A percentile compares a stretch with the other conserved stretches of the same genome.
These are phyloP conservation scores for Macrosteles quadrilineatus DNA, from an alignment of 1,140 invertebrate species.

Conservation along the genomic window DNA sequence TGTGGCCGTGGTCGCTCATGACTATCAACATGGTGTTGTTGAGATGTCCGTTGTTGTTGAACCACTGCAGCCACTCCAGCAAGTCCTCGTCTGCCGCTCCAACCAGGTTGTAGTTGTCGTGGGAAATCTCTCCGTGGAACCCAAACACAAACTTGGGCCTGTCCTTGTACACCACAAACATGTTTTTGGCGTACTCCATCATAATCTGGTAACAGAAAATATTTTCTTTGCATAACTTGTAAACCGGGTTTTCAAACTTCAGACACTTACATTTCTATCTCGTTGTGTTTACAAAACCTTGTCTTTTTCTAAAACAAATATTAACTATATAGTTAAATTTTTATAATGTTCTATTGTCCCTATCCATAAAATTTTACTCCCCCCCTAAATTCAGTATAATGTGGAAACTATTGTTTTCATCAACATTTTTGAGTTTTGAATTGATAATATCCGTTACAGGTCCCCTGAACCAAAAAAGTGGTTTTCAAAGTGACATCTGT, in stretches of 20 bases:
- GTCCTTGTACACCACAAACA: conserved; percentile 62
- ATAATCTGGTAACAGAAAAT: conserved; percentile 63
- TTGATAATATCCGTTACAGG: no score
- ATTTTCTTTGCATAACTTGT: no score
- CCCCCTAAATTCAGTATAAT: no score
- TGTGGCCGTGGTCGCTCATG: conserved; percentile 88
- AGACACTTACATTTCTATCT: conserved; percentile 3
- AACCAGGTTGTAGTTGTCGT: conserved; percentile 80
- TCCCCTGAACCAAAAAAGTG: no score
- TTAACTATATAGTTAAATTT: background rate
- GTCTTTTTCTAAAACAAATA: background rate
- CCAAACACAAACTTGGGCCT: conserved; percentile 81
- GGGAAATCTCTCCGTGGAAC: conserved; percentile 87
- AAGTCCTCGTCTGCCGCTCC: conserved; percentile 74
- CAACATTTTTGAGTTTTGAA: no score
- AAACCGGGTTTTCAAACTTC: no score
- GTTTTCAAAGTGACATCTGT: no score
- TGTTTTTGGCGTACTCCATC: conserved; percentile 64
- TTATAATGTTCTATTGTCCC: no score
- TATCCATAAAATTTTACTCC: no score
- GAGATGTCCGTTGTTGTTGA: conserved; percentile 61
- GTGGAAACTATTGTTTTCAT: no score
- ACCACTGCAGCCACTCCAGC: conserved; percentile 61
- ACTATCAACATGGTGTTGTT: conserved; percentile 81
- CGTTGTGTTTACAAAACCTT: conserved; percentile 12